Base-by-base conservation (phyloP, 2,113 vertebrate species). In the Bufo gargarizans region DNA sequence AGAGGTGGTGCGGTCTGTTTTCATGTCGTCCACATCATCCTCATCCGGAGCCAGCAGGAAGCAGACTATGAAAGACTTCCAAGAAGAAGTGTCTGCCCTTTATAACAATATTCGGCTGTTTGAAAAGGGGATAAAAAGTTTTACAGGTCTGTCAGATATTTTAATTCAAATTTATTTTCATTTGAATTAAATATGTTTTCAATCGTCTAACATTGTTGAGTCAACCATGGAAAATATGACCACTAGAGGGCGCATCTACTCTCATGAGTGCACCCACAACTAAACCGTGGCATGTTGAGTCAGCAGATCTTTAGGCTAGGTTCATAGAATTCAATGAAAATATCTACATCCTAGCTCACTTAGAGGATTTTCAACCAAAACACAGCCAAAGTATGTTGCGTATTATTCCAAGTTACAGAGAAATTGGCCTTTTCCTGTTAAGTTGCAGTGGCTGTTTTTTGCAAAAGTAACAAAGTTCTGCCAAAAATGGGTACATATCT, bases 71-170 rank as follows among this genome's bases (percentile, higher is more conserved):
- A 99, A 97, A 92, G 98, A 99, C 43, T 93, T 99, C 5, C 98
- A 99, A 92, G 98, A 99, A 90, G 98, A 99, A 89, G 96, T 99
- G 91, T 95, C 94, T 89, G 97, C 94, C 90, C 93, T 99, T 0
- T 98, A 97, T 93, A 97, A 95, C 93, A 99, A 98, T 91, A 96
- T 99, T 89, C 93, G 96, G 0, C 94, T 98, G 71, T 98, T 99
- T 93, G 98, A 99, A 90, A 98, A 98, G 85, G 97, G 98, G 85
- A 90, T 91, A 89, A 99, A 97, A 88, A 92, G 96, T 86, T 99
- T 99, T 91, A 92, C 96, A 92, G 98, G 98, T 99, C 91, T 17
- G 85, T 56, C 6, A 49, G 4, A 49, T 20, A 1, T 12, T 76
- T 50, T 76, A 0, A 50, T 50, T 50, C 4, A 1, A 76, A 6